phyloP scores from a whole-genome alignment of 2,797 vertebrate species.

The Megalops cyprinoides region DNA sequence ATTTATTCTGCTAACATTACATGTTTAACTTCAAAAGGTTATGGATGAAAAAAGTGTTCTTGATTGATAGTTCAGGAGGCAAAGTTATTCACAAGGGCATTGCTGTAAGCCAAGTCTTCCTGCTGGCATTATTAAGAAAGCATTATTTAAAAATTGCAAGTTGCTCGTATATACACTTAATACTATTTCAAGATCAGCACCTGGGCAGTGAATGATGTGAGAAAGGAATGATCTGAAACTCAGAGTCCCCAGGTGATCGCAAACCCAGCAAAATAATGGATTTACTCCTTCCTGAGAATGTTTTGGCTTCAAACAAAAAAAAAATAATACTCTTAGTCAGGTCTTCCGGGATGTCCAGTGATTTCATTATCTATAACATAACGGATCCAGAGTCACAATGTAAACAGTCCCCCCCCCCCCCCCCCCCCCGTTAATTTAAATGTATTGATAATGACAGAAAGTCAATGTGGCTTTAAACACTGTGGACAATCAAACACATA shows the following conservation, averaged over 20 bases:
- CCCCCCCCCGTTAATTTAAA: too few species aligned
- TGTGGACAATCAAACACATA: too few species aligned
- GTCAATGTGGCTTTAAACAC: too few species aligned
- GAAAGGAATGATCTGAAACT: neutral
- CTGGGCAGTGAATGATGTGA: neutral
- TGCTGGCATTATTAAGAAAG: neutral
- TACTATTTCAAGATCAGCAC: neutral
- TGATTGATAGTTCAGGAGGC: conserved; percentile 62
- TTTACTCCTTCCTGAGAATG: neutral
- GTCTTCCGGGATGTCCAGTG: too few species aligned
- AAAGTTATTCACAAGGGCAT: conserved; percentile 49
- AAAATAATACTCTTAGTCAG: too few species aligned
- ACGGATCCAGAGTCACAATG: too few species aligned
- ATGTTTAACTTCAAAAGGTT: conserved; percentile 72
- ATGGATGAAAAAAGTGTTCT: conserved; percentile 52
- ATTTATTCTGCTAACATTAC: conserved; percentile 79
- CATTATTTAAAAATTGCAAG: conserved; percentile 14
- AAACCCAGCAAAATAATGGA: neutral
- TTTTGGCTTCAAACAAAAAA: neutral
- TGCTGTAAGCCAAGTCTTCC: conserved; percentile 27
- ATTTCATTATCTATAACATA: too few species aligned
- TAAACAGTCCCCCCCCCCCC: too few species aligned
- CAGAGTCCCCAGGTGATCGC: neutral
- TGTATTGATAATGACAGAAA: too few species aligned
- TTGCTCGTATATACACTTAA: neutral